Percentiles rank a stretch among this genome's conserved stretches.
Evolutionary conservation across 2,113 vertebrate genomes (phyloP).

Genomic region (Takifugu bimaculatus): DNA sequence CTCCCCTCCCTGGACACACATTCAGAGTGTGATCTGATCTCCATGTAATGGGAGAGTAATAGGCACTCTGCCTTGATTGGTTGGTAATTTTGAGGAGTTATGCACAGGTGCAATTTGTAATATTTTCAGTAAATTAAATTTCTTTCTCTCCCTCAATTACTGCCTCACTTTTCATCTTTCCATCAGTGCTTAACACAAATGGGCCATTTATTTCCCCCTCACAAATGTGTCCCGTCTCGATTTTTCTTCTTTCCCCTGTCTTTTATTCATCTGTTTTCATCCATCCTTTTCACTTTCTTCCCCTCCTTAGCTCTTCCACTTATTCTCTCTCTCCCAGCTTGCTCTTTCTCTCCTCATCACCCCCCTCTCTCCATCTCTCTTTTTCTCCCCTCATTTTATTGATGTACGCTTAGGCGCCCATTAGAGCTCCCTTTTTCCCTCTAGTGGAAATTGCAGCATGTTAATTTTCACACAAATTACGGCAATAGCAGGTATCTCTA

Average conservation of each 20-base stretch:
- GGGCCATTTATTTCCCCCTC: constrained; percentile 46
- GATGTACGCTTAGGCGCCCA: constrained; percentile 99
- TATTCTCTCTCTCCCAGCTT: constrained; percentile 74
- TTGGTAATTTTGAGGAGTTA: constrained; percentile 99
- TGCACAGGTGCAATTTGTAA: constrained; percentile 99
- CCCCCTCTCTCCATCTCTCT: constrained; percentile 46
- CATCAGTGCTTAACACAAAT: constrained; percentile 66
- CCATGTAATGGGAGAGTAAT: constrained; percentile 99
- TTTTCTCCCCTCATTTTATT: constrained; percentile 98
- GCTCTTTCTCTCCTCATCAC: constrained; percentile 43
- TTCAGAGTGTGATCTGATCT: constrained; percentile 99
- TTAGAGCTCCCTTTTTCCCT: constrained; percentile 99
- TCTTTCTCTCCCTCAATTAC: constrained; percentile 85
- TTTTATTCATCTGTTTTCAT: constrained; percentile 69
- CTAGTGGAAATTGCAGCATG: constrained; percentile 99
- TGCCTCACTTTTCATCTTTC: constrained; percentile 78
- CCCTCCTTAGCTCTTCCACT: constrained; percentile 85
- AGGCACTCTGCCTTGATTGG: constrained; percentile 99
- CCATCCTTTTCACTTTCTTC: constrained; percentile 65
- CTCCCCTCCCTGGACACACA: constrained; percentile 84
- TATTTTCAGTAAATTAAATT: constrained; percentile 99
- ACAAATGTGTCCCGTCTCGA: constrained; percentile 56
- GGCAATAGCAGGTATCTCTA: constrained; percentile 99
- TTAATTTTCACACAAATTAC: constrained; percentile 99
- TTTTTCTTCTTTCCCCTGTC: constrained; percentile 77